Evolutionary conservation across 2,888 invertebrate genomes (phyloP).

Genomic region (Ophraella communa): DNA sequence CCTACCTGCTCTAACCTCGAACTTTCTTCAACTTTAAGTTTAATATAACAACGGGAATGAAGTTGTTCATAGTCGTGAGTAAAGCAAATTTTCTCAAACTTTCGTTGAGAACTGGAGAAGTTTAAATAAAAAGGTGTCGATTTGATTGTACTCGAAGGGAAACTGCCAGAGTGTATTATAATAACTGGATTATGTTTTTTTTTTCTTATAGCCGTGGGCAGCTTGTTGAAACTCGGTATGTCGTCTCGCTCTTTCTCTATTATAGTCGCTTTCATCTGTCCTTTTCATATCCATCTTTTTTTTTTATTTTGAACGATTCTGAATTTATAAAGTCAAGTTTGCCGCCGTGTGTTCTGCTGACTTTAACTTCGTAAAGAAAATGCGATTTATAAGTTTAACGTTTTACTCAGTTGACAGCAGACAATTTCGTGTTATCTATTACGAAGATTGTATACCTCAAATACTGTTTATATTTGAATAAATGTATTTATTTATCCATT

Average conservation of each 20-base stretch:
- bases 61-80: constrained; percentile 23
- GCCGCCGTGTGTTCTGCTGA: constrained; percentile 37
- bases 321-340: constrained; percentile 43
- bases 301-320: constrained; percentile 22
- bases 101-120: constrained; percentile 30
- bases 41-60: constrained; percentile 20
- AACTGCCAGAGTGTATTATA: constrained; percentile 48
- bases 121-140: constrained; percentile 48
- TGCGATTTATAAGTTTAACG: constrained; percentile 47
- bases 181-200: constrained; percentile 52
- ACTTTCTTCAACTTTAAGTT: constrained; percentile 27
- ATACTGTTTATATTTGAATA: constrained; percentile 34
- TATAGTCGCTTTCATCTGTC: constrained; percentile 23
- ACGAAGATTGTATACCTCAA: constrained; percentile 28
- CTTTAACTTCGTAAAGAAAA: constrained; percentile 44
- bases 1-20: constrained; percentile 19
- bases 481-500: constrained; percentile 24
- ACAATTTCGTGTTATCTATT: constrained; percentile 42
- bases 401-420: constrained; percentile 43
- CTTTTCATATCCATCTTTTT: constrained; percentile 6
- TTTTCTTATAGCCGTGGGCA: constrained; percentile 40
- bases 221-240: constrained; percentile 40
- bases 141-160: constrained; percentile 44
- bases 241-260: constrained; percentile 41
- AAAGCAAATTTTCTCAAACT: constrained; percentile 29